These are phyloP conservation scores for Sinocyclocheilus anophthalmus DNA, from an alignment of 2,113 vertebrate genomes.

Conservation along the genomic window DNA sequence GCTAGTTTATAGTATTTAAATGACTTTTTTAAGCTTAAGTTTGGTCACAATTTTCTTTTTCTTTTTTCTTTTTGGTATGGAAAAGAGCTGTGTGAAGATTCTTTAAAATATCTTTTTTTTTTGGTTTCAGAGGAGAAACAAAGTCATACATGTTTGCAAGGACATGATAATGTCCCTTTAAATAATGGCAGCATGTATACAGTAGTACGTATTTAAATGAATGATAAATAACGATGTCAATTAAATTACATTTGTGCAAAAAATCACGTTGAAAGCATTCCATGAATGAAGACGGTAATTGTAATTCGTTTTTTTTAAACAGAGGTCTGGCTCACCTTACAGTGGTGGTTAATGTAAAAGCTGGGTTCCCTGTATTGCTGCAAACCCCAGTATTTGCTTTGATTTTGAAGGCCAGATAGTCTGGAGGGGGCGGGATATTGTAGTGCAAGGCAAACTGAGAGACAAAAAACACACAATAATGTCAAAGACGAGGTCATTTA, in stretches of 20 bases:
- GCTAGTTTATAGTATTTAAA: not conserved
- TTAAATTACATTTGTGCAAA: not conserved
- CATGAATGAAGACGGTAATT: too few species aligned
- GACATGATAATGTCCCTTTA: not conserved
- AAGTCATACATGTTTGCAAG: not conserved
- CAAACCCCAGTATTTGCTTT: constrained; percentile 58
- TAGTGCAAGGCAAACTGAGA: constrained; percentile 72
- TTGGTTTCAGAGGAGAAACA: too few species aligned
- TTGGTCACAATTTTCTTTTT: not conserved
- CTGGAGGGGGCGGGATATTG: constrained; percentile 73
- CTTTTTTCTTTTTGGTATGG: not conserved
- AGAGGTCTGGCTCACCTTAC: constrained; percentile 61
- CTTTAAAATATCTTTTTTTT: not conserved
- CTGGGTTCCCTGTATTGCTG: constrained; percentile 39
- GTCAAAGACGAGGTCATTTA: not conserved
- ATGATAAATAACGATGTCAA: not conserved
- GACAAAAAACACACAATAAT: not conserved
- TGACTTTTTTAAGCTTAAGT: not conserved
- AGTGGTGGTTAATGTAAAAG: constrained; percentile 55
- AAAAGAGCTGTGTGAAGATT: not conserved
- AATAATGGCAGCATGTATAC: not conserved
- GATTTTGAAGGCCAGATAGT: constrained; percentile 69
- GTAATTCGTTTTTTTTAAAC: not conserved
- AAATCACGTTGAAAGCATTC: not conserved
- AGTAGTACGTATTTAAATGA: not conserved